These are phyloP conservation scores for Poecilus cupreus DNA, from an alignment of 2,888 invertebrate genomes.

Conservation along the genomic window DNA sequence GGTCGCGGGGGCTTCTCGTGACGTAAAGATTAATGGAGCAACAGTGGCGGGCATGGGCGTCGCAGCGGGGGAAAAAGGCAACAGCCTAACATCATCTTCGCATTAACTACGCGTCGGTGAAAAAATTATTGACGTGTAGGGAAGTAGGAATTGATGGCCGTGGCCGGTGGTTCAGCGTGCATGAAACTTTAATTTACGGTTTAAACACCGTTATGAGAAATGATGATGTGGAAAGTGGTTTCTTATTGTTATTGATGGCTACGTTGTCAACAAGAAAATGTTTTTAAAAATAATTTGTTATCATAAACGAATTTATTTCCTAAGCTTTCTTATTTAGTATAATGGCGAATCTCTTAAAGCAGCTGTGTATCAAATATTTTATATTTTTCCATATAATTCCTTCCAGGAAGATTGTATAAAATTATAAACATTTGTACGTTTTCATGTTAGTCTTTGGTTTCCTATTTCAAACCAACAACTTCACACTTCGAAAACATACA, in stretches of 20 bases:
- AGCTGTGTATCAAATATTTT: no score
- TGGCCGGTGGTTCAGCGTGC: not conserved
- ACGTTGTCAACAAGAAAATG: not conserved
- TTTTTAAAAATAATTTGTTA: slow-evolving; percentile 7
- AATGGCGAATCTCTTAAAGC: no score
- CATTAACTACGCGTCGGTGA: not conserved
- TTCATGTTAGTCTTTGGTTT: no score
- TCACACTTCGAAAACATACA: no score
- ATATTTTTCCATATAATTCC: no score
- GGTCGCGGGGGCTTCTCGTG: not conserved
- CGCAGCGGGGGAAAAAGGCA: not conserved
- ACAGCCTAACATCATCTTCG: slow-evolving; percentile 15
- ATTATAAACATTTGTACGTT: no score
- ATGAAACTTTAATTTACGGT: slow-evolving; percentile 3
- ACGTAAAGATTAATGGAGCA: slow-evolving; percentile 44
- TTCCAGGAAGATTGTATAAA: no score
- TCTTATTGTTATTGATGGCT: slow-evolving; percentile 27
- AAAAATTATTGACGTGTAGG: not conserved
- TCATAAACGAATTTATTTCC: slow-evolving; percentile 25
- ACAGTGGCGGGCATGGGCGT: not conserved
- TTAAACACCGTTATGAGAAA: slow-evolving; percentile 28
- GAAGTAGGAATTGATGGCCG: not conserved
- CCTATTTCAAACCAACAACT: no score
- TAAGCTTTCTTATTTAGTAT: no score
- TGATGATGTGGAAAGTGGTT: slow-evolving; percentile 30